A percentile compares a stretch with the other conserved stretches of the same genome.
Conservation (phyloP, 1,140 invertebrate species). For the Diplogasteroides magnus region DNA sequence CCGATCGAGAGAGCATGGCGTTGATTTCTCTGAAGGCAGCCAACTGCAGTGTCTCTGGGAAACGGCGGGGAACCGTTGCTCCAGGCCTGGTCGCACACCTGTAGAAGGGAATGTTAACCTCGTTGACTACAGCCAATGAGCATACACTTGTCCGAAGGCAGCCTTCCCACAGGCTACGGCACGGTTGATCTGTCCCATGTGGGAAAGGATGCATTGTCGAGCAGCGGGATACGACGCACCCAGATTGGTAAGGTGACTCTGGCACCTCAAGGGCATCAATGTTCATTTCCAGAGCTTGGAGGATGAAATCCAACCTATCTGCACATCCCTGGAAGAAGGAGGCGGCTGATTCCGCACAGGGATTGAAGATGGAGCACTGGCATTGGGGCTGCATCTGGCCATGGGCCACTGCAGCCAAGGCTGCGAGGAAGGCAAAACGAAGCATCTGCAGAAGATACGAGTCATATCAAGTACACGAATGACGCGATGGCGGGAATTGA, state of each 20-base stretch:
- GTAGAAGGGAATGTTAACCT: neutral
- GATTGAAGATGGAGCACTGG: constrained; percentile 17
- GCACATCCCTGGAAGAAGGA: neutral
- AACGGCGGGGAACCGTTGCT: constrained; percentile 24
- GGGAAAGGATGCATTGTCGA: constrained; percentile 23
- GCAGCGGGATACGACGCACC: constrained; percentile 27
- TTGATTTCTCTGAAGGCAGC: constrained; percentile 34
- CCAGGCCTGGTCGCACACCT: constrained; percentile 29
- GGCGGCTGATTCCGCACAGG: neutral
- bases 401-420: constrained; percentile 4
- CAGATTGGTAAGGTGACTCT: constrained; percentile 20
- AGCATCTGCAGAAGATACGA: neutral
- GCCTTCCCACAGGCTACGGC: constrained; percentile 20
- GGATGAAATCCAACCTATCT: constrained; percentile 9
- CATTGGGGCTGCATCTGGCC: constrained; percentile 28
- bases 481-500: too few relatives aligned
- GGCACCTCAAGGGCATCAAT: neutral
- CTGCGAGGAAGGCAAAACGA: neutral
- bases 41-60: constrained; percentile 31
- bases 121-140: neutral
- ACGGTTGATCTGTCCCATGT: constrained; percentile 18
- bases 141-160: constrained; percentile 14
- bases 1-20: constrained; percentile 24
- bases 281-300: constrained; percentile 16
- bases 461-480: too few relatives aligned